Evolutionary conservation across 2,797 vertebrate genomes (phyloP), one percentile per base, ranked within the genome.

Genomic region (Sebastes aleutianus): DNA sequence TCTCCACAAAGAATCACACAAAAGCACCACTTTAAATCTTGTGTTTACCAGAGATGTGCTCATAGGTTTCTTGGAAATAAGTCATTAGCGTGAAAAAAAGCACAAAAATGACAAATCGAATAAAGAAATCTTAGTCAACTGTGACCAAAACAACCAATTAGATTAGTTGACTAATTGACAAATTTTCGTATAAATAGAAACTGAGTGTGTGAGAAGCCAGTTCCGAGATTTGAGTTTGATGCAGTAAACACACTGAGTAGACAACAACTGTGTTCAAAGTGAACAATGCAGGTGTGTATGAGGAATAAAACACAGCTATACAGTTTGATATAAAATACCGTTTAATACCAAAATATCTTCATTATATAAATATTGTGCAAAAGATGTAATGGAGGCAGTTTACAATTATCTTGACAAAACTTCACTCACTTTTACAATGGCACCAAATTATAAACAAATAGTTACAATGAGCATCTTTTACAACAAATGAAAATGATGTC

Each of bases 281-380:
- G 32, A 71, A 54, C 12, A 50, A 62, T 10, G 53, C 18, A 58
- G 20, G 6, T 6, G 8, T 50, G 0, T 26, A 1, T 4, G 26
- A 14, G 5, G 47, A 70, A 63, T 36, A 22, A 72, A 83, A 68
- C 4, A 68, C 31, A 8, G n/a, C 1, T 4, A 14, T 2, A 6
- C 7, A 34, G 1, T 65, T 87, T 80, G 24, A 82, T 88, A 89
- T 57, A 85, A 92, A 94, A 85, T 24, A 73, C 39, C 63, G 50
- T 92, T 94, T 94, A 88, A 88, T 94, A 88, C 31, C 77, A 90
- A 92, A 92, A 92, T 90, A 89, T 68, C 62, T 83, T 81, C 56
- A 79, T 79, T 32, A 47, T 85, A 91, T 91, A 92, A 93, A 94
- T 93, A 92, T 1, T 88, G 88, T 92, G 90, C 87, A 92, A 91